phyloP scores from a whole-genome alignment of 2,797 vertebrate species.

The Enteromius radiatus region DNA sequence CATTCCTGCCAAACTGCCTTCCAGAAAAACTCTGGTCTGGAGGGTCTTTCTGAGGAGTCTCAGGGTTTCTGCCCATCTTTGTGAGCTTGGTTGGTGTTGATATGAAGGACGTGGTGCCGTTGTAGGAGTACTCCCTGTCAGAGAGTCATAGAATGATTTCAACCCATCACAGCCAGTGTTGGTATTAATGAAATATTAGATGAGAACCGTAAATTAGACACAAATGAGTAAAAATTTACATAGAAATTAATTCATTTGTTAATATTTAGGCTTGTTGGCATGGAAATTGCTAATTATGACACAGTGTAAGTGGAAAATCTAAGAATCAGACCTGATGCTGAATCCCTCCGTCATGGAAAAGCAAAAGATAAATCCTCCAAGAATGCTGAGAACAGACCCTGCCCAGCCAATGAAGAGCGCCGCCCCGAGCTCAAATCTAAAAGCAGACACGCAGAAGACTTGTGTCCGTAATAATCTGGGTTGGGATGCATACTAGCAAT shows the following conservation, averaged over 20 bases:
- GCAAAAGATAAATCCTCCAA: slow-evolving; percentile 78
- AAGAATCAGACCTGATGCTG: slow-evolving; percentile 65
- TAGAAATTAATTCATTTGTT: background rate
- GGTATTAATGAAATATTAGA: background rate
- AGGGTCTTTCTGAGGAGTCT: slow-evolving; percentile 64
- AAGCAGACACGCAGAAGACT: background rate
- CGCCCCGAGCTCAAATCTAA: slow-evolving; percentile 83
- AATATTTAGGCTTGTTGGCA: background rate
- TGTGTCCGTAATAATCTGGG: background rate
- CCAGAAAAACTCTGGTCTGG: slow-evolving; percentile 63
- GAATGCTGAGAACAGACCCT: slow-evolving; percentile 77
- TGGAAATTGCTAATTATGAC: background rate
- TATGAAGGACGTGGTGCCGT: slow-evolving; percentile 77
- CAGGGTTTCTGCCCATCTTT: slow-evolving; percentile 67
- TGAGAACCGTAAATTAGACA: background rate
- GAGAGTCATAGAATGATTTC: background rate
- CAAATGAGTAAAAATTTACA: background rate
- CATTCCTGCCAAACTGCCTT: slow-evolving; percentile 90
- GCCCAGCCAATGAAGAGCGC: slow-evolving; percentile 84
- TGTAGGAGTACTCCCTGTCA: slow-evolving; percentile 78
- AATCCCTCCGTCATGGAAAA: slow-evolving; percentile 74
- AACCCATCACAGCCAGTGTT: background rate
- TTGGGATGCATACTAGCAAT: background rate
- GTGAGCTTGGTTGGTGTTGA: slow-evolving; percentile 75
- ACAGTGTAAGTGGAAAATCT: background rate